A percentile compares a stretch with the other conserved stretches of the same genome.
These are phyloP conservation scores for Pseudomyrmex dendroicus DNA, from an alignment of 1,140 invertebrate species.

Conservation along the genomic window DNA sequence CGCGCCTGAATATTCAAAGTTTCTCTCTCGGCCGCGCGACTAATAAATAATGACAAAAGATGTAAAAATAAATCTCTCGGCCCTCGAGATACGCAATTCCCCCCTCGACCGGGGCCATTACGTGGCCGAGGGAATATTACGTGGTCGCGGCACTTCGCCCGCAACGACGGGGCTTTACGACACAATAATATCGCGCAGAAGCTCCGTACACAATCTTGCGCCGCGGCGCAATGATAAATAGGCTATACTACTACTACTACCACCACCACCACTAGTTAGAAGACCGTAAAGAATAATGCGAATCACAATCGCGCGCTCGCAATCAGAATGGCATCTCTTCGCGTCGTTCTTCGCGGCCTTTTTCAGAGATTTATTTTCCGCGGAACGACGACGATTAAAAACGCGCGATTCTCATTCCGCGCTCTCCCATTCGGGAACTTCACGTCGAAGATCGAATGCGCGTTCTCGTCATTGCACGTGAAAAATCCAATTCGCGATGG, in stretches of 20 bases:
- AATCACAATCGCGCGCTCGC: slow-evolving; percentile 28
- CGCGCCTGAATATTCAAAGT: slow-evolving; percentile 81
- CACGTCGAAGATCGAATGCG: background rate
- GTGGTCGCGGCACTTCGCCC: background rate
- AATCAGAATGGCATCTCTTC: slow-evolving; percentile 24
- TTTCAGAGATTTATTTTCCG: slow-evolving; percentile 46
- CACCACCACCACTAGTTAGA: background rate
- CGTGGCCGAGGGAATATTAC: slow-evolving; percentile 37
- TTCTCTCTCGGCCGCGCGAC: slow-evolving; percentile 64
- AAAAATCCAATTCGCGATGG: slow-evolving; percentile 5
- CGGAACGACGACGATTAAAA: slow-evolving; percentile 25
- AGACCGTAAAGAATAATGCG: slow-evolving; percentile 50
- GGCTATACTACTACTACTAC: background rate
- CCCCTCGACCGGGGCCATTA: slow-evolving; percentile 32
- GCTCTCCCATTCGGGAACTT: background rate
- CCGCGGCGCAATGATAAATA: slow-evolving; percentile 40
- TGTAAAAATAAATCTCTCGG: slow-evolving; percentile 75
- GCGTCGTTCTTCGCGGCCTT: slow-evolving; percentile 1
- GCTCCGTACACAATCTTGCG: background rate
- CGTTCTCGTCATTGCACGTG: background rate
- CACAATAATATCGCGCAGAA: slow-evolving; percentile 39
- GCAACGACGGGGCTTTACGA: background rate
- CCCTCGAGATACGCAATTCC: slow-evolving; percentile 60
- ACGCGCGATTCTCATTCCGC: slow-evolving; percentile 11
- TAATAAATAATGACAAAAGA: slow-evolving; percentile 79